Conservation (phyloP, 2,888 invertebrate species). For the Lepeophtheirus nordmannii region DNA sequence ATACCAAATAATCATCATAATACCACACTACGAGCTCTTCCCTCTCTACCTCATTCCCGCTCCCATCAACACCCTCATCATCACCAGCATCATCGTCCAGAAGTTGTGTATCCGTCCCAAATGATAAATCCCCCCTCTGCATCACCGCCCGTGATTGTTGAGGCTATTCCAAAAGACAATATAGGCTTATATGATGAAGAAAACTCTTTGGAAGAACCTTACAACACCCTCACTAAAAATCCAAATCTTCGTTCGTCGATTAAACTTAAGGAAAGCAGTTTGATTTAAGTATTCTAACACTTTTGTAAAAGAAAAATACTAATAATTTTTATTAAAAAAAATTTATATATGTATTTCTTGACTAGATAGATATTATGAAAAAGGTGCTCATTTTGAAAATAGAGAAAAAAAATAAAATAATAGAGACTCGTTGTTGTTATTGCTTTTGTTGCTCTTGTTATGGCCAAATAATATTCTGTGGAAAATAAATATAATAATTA, state of each 20-base stretch:
- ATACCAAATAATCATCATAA: not conserved
- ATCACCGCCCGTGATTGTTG: not conserved
- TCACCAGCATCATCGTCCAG: not conserved
- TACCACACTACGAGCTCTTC: not conserved
- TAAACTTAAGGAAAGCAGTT: conserved; percentile 9
- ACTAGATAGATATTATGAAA: too few species aligned
- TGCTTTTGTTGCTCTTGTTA: too few species aligned
- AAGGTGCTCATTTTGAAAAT: too few species aligned
- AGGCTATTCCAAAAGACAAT: not conserved
- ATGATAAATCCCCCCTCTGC: not conserved
- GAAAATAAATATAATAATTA: too few species aligned
- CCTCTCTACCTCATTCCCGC: not conserved
- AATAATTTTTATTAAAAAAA: too few species aligned
- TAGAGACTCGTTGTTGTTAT: too few species aligned
- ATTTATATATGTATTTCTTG: too few species aligned
- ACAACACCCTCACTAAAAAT: not conserved
- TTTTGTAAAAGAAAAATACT: too few species aligned
- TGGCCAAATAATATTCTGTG: too few species aligned
- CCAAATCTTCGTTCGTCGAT: not conserved
- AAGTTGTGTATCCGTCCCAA: not conserved
- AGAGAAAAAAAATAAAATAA: too few species aligned
- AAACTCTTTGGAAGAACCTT: not conserved
- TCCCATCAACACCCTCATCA: not conserved
- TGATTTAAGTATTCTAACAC: not conserved
- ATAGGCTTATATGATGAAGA: not conserved